A percentile compares a stretch with the other conserved stretches of the same genome.
Conservation (phyloP, 2,888 invertebrate genomes). For the Chalcosyrphus nemorum region DNA sequence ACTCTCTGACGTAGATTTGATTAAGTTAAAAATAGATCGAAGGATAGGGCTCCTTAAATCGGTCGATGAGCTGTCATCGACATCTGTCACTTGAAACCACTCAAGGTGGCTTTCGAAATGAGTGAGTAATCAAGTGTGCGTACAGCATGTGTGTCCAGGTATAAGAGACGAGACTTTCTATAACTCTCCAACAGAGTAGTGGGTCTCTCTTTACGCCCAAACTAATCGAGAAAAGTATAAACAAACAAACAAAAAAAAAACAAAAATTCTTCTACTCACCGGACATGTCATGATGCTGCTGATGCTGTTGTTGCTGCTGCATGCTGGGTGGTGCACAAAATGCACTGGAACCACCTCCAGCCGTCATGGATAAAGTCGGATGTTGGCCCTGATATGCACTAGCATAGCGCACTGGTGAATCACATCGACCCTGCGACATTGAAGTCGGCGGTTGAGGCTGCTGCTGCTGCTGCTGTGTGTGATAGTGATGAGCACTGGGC, state of each 20-base stretch:
- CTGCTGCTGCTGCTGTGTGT: conserved; percentile 77
- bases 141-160: too few species aligned
- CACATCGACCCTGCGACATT: conserved; percentile 74
- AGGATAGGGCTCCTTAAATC: conserved; percentile 35
- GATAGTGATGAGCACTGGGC: conserved; percentile 75
- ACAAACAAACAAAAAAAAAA: too few species aligned
- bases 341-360: conserved; percentile 80
- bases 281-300: conserved; percentile 75
- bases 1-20: conserved; percentile 40
- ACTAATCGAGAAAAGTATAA: conserved; percentile 21
- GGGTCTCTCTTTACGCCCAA: not conserved
- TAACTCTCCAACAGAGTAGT: too few species aligned
- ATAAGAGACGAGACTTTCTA: too few species aligned
- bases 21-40: conserved; percentile 49
- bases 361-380: conserved; percentile 77
- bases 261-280: conserved; percentile 73
- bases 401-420: conserved; percentile 55
- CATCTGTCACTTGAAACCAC: conserved; percentile 38
- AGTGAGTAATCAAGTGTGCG: conserved; percentile 48
- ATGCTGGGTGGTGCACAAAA: conserved; percentile 81
- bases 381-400: conserved; percentile 66
- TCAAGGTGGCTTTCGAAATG: conserved; percentile 36
- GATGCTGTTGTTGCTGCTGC: conserved; percentile 78
- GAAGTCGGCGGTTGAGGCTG: conserved; percentile 73
- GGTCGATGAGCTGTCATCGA: conserved; percentile 50